Conservation (phyloP, 1,140 invertebrate species). For the Lineus longissimus region DNA sequence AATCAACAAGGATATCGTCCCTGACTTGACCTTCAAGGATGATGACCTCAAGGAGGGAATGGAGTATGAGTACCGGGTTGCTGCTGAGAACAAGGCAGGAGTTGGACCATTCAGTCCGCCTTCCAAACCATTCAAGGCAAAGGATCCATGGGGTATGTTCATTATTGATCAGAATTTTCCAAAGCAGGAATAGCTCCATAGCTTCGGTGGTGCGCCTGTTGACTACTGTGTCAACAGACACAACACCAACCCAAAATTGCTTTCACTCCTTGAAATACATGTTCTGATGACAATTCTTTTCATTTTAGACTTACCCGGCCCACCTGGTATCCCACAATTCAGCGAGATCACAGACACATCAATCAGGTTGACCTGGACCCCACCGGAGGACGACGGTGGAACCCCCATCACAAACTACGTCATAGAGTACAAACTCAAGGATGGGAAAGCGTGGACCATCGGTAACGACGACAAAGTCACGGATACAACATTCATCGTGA, state of each 20-base stretch:
- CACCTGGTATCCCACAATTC: constrained; percentile 79
- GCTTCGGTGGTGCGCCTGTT: too few species aligned
- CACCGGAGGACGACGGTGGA: constrained; percentile 85
- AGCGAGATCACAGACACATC: constrained; percentile 93
- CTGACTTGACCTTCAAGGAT: constrained; percentile 64
- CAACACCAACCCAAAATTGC: too few species aligned
- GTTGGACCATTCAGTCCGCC: constrained; percentile 91
- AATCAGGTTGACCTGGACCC: constrained; percentile 87
- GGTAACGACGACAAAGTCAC: constrained; percentile 30
- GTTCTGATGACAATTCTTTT: too few species aligned
- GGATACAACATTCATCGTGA: constrained; percentile 69
- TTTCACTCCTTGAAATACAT: too few species aligned
- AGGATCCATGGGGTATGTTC: constrained; percentile 81
- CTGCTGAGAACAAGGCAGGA: constrained; percentile 94
- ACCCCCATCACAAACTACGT: constrained; percentile 95
- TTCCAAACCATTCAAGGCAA: constrained; percentile 79
- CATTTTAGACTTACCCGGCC: constrained; percentile 64
- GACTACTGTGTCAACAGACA: too few species aligned
- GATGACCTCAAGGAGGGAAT: constrained; percentile 87
- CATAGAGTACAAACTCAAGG: constrained; percentile 57
- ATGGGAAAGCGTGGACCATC: constrained; percentile 35
- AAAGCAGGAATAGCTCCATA: too few species aligned
- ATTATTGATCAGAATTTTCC: too few species aligned
- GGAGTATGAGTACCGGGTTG: constrained; percentile 95
- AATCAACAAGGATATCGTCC: constrained; percentile 66